Base-by-base conservation (phyloP, 1,140 invertebrate species). In the Drosophila arizonae region DNA sequence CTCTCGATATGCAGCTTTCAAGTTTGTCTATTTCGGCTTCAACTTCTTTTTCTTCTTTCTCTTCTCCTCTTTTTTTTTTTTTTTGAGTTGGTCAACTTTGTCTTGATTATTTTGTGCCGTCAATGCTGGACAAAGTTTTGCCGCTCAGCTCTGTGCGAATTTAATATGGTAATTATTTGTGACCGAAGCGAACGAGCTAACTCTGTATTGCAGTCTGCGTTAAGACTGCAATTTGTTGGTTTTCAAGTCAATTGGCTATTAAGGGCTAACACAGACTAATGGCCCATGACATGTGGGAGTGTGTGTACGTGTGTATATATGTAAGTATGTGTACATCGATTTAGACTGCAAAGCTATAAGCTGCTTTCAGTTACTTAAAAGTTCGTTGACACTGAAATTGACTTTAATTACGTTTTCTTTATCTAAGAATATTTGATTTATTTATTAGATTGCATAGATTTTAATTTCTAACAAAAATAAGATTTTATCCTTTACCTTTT, bases 131-230 rank as follows among this genome's bases (percentile, higher is more conserved):
- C 62, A 73, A 86, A 87, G 71, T 87, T 86, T 76, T 36, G 26
- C 43, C 9, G 33, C 17, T 17, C 39, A 70, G 62, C 61, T 67
- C 51, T 36, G 39, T 39, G 43, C 17, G 48, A 64, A 81, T 76
- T 63, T 76, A 87, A 82, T 87, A 86, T 87, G 79, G 76, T 82
- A 86, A 86, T 86, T 87, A 86, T 87, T 86, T 76, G 36, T 48
- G 15, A 30, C 28, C 60, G 43, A 39, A 43, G 39, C 17, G n/a
- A 57, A 15, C 28, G 17, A 21, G 55, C 28, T 8, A 26, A 17
- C 24, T 6, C 11, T 51, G 15, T 45, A 17, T 48, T 51, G 61
- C 68, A 54, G 52, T 39, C 41, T 45, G 48, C 41, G 52, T 63
- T 61, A 33, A 58, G 39, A 51, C 66, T 64, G 39, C 55, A 72